Base-by-base conservation (phyloP, 2,113 vertebrate genomes). In the Picathartes gymnocephalus region DNA sequence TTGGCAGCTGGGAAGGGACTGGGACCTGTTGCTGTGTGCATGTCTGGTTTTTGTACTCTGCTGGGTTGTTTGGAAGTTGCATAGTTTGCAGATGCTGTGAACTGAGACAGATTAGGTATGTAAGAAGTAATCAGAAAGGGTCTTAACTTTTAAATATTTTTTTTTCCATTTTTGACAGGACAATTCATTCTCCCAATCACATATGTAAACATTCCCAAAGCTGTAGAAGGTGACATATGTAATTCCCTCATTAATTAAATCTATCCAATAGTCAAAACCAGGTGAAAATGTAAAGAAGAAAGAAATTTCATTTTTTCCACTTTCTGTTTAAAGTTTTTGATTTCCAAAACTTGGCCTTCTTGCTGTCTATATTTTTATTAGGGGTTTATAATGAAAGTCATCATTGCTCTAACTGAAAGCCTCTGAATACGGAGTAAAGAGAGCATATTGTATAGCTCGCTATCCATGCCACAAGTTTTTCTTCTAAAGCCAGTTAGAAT, bases 61-160 rank as follows among this genome's bases (percentile, higher is more conserved):
- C 30, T 65, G 5, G 47, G 10, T 51, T 84, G 89, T 88, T 93
- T 92, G 86, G 35, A 51, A 50, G 66, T 15, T 90, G 88, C 68
- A 27, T 81, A 90, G 83, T 66, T 72, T 65, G 88, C 86, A 73
- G 54, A 86, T 82, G 65, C 85, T 90, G 48, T 86, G 88, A 92
- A 45, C 44, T 68, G 80, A 81, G 85, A 42, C 79, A 74, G 69
- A 50, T 78, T 25, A 53, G 54, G 48, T 66, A 80, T 90, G 58
- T 44, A 58, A 85, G 58, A 85, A 86, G 66, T 37, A 85, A 81
- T 74, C 2, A 13, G 64, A 77, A 93, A 77, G 45, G 70, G 57
- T 95, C 79, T 92, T 78, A 50, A 60, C 27, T 86, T 77, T 30
- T 30, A 47, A 35, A 13, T 81, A 6, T 8, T 6, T 62, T 25